Base-by-base conservation (phyloP, 2,888 invertebrate genomes). In the Sphinx pinastri region DNA sequence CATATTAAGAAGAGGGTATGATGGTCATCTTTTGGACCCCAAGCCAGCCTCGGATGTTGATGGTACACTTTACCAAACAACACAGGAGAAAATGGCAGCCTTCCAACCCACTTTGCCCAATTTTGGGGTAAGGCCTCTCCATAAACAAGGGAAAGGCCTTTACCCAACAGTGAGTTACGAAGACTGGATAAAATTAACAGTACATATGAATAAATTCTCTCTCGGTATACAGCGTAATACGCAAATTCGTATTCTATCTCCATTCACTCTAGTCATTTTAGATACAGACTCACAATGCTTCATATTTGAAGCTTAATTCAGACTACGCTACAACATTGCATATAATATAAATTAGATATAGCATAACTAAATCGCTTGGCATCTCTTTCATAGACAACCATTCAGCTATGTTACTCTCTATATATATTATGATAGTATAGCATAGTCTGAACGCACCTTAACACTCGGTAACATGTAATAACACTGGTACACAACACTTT, bases 311-410 rank as follows among this genome's bases (percentile, higher is more conserved):
- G 16, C 16, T 16, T 5, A 38, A 16, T 63, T 63, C 47, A 49
- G 7, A 63, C 47, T 71, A 94, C 90, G 71, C 94, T 94, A 11
- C 16, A 54, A 19, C 10, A 55, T 55, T 19, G 19, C 19, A 55
- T 55, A 16, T 16, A 6, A 7, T 6, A 54, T 54, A 16, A 54
- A 16, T n/a, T 2, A 54, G 16, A 2, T 16, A 5, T 6, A 54
- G n/a, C n/a, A 10, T 8, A 8, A 54, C 16, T 16, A n/a, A 52
- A 52, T n/a, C n/a, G n/a, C 52, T 14, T 14, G n/a, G 7, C 8
- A 38, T 38, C 2, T 38, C 7, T 38, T 38, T 38, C 38, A 38
- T 38, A 38, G 38, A 38, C 38, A 38, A 38, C 6, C 38, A 4
- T 38, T 7, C n/a, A 14, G 52, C 14, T 52, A n/a, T 52, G 13